Percentiles rank a stretch among this genome's conserved stretches.
These are phyloP conservation scores for Lepus americanus DNA, from an alignment of 2,113 vertebrate genomes.

Conservation along the genomic window DNA sequence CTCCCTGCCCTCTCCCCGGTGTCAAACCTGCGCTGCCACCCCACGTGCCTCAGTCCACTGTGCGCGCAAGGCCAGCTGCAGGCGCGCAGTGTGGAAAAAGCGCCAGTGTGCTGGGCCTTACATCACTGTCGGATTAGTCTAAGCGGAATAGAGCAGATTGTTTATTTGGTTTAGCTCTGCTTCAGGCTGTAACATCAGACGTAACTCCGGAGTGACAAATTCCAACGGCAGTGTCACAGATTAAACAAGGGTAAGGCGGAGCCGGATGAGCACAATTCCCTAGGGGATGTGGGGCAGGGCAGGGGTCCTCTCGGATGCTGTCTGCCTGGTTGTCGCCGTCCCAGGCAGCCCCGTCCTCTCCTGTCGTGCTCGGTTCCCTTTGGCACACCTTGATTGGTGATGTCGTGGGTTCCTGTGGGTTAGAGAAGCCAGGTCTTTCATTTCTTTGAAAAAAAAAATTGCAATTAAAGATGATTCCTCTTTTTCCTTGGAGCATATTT, in stretches of 20 bases:
- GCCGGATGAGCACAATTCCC: conserved; percentile 72
- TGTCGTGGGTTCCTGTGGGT: not conserved
- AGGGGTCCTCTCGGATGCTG: not conserved
- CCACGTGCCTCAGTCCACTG: not conserved
- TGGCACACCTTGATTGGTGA: accelerated
- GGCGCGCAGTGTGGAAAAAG: not conserved
- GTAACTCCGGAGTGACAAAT: conserved; percentile 89
- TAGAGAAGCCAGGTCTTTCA: not conserved
- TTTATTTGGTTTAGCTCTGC: conserved; percentile 89
- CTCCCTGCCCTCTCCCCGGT: accelerated
- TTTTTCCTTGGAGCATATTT: conserved; percentile 35
- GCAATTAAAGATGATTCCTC: not conserved
- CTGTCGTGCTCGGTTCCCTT: accelerated
- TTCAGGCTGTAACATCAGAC: conserved; percentile 90
- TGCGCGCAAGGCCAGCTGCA: accelerated
- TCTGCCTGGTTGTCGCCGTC: not conserved
- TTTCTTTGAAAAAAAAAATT: conserved; percentile 5
- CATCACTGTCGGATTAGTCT: conserved; percentile 90
- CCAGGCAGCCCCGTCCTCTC: not conserved
- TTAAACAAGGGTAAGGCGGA: conserved; percentile 85
- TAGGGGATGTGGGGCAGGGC: not conserved
- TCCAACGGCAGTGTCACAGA: conserved; percentile 86
- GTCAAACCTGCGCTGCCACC: not conserved
- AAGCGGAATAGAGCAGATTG: conserved; percentile 89
- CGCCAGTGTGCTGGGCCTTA: conserved; percentile 67